A percentile compares a stretch with the other conserved stretches of the same genome.
Evolutionary conservation across 2,888 invertebrate species (phyloP).

Genomic region (Ptycholaimellus sp.): DNA sequence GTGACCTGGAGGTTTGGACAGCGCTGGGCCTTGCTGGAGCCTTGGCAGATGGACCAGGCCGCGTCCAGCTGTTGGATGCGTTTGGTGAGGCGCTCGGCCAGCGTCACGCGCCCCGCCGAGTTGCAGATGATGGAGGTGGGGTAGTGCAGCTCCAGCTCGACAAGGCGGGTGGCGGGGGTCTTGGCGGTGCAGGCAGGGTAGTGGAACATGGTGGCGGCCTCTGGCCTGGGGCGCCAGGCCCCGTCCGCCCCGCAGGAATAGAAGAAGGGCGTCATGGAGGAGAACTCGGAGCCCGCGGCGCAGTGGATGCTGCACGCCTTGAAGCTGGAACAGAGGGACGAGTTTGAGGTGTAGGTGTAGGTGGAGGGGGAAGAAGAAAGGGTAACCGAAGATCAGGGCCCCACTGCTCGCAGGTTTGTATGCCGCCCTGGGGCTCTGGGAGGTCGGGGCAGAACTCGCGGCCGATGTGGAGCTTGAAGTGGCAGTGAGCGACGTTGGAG

Average conservation of each 20-base stretch:
- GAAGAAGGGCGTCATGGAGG: constrained; percentile 75
- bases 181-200: constrained; percentile 33
- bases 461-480: constrained; percentile 27
- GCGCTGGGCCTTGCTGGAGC: constrained; percentile 44
- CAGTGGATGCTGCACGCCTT: constrained; percentile 59
- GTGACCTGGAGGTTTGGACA: constrained; percentile 56
- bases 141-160: constrained; percentile 75
- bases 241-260: constrained; percentile 95
- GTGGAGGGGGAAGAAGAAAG: constrained; percentile 1
- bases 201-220: constrained; percentile 12
- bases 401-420: constrained; percentile 76
- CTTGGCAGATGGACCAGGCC: no score
- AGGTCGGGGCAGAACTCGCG: constrained; percentile 74
- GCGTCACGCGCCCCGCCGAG: constrained; percentile 71
- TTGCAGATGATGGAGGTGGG: constrained; percentile 86
- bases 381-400: constrained; percentile 51
- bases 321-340: neutral
- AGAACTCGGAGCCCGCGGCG: constrained; percentile 38
- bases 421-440: constrained; percentile 66
- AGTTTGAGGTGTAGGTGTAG: neutral
- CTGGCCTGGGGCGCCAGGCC: constrained; percentile 55
- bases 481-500: constrained; percentile 16
- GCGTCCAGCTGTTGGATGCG: no score
- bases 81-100: no score
- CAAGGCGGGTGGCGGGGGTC: constrained; percentile 72